phyloP scores from a whole-genome alignment of 2,888 invertebrate genomes.

The Pseudococcus jackbeardsleyi region DNA sequence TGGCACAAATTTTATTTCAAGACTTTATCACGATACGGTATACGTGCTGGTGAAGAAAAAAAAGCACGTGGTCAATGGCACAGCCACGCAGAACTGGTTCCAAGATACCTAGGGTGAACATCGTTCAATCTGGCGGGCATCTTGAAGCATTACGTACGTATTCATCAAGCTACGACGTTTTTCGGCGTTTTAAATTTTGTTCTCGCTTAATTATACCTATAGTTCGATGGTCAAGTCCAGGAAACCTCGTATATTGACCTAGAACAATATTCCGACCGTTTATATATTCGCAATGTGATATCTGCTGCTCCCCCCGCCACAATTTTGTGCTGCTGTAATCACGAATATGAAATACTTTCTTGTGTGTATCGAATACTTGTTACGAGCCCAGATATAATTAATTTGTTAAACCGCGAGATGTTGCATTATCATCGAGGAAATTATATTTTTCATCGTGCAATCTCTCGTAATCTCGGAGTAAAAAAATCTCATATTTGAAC shows the following conservation, averaged over 20 bases:
- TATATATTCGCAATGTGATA: neutral
- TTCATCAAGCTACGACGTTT: constrained; percentile 9
- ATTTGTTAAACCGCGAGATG: constrained; percentile 15
- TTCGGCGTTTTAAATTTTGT: constrained; percentile 28
- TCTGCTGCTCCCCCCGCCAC: neutral
- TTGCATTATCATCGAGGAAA: constrained; percentile 41
- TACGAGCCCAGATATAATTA: neutral
- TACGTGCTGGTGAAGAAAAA: neutral
- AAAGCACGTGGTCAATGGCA: constrained; percentile 39
- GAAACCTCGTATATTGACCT: constrained; percentile 16
- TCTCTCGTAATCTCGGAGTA: neutral
- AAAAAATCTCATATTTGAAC: neutral
- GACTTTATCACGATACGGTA: neutral
- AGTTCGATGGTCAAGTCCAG: constrained; percentile 24
- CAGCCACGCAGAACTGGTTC: neutral
- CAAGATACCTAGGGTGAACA: neutral
- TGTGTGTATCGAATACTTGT: neutral
- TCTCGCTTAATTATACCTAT: neutral
- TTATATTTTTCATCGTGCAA: constrained; percentile 3
- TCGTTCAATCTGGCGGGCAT: constrained; percentile 20
- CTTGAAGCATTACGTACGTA: neutral
- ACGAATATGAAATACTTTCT: neutral
- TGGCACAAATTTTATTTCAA: constrained; percentile 19
- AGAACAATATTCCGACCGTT: neutral
- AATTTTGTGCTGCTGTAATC: neutral